Conservation (phyloP, 2,888 invertebrate genomes). For the Perizoma affinitatum region DNA sequence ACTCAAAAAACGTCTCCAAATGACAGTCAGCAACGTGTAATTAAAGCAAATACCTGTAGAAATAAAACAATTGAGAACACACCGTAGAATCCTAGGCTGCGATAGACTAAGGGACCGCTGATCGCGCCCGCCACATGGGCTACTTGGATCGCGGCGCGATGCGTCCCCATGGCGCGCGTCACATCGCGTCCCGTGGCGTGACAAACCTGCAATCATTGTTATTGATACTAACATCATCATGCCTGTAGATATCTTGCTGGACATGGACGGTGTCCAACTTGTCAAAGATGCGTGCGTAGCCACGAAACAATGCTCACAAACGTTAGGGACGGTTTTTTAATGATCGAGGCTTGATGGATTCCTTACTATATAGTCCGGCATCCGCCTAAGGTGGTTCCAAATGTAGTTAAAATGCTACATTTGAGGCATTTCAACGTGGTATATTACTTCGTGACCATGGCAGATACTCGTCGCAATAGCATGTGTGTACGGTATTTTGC, state of each 20-base stretch:
- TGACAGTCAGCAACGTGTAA: conserved; percentile 38
- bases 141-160: conserved; percentile 76
- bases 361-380: no score
- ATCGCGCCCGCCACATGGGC: conserved; percentile 86
- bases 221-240: not conserved
- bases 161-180: conserved; percentile 86
- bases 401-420: no score
- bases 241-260: not conserved
- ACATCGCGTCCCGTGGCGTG: conserved; percentile 74
- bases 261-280: not conserved
- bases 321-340: no score
- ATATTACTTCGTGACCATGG: no score
- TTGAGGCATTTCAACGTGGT: no score
- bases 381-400: no score
- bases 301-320: no score
- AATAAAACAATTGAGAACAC: conserved; percentile 86
- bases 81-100: conserved; percentile 88
- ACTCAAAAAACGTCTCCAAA: no score
- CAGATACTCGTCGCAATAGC: no score
- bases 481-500: no score
- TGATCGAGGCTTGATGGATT: no score
- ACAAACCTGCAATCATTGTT: conserved; percentile 65
- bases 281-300: no score
- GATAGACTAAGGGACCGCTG: conserved; percentile 89
- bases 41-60: conserved; percentile 71